Evolutionary conservation across 1,140 invertebrate species (phyloP).

Genomic region (Drosophila melanica): DNA sequence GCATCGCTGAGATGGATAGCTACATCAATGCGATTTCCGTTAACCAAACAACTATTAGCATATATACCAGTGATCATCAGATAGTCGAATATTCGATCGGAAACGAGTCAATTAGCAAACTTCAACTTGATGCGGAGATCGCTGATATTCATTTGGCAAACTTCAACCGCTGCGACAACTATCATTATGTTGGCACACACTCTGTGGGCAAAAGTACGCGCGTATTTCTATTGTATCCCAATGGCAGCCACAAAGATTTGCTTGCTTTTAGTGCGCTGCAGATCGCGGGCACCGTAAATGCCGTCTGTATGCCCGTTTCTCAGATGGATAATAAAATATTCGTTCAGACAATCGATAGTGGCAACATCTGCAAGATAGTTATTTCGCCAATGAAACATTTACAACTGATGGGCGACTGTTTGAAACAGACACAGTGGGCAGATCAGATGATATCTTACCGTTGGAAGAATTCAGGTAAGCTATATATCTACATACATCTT

Average conservation of each 20-base stretch:
- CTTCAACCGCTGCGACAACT: slow-evolving; percentile 24
- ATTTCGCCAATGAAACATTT: slow-evolving; percentile 11
- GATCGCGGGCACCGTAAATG: slow-evolving; percentile 53
- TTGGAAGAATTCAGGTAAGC: slow-evolving; percentile 30
- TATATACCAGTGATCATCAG: slow-evolving; percentile 47
- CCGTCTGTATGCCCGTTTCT: slow-evolving; percentile 13
- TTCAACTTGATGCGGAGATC: slow-evolving; percentile 9
- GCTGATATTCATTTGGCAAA: slow-evolving; percentile 47
- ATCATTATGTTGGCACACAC: slow-evolving; percentile 51
- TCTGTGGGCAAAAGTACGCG: slow-evolving; percentile 37
- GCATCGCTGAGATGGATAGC: slow-evolving; percentile 85
- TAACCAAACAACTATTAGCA: slow-evolving; percentile 26
- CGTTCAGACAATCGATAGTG: slow-evolving; percentile 50
- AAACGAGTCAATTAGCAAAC: background rate
- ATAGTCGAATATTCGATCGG: slow-evolving; percentile 44
- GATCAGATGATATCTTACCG: slow-evolving; percentile 45
- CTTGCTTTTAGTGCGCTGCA: slow-evolving; percentile 26
- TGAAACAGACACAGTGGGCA: slow-evolving; percentile 42
- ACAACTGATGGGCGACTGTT: slow-evolving; percentile 27
- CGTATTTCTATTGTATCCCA: slow-evolving; percentile 23
- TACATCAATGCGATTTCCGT: slow-evolving; percentile 85
- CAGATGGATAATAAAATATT: slow-evolving; percentile 33
- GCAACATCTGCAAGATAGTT: slow-evolving; percentile 41
- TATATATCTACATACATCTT: background rate
- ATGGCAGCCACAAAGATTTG: slow-evolving; percentile 2